Base-by-base conservation (phyloP, 2,888 invertebrate species). In the Oscheius onirici region DNA sequence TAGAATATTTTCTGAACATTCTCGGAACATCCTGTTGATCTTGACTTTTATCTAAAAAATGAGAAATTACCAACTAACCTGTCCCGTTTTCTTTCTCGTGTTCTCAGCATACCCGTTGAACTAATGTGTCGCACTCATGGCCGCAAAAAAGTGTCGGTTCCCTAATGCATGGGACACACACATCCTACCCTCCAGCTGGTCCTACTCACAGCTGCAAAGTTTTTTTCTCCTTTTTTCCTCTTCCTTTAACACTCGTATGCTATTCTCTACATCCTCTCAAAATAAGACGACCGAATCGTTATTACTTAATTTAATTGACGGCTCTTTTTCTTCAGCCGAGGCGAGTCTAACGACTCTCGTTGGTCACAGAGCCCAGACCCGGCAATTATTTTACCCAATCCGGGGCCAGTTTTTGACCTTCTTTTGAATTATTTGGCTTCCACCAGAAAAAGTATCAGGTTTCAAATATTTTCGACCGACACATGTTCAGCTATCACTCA, bases 61-160 rank as follows among this genome's bases (percentile, higher is more conserved):
- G 34, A 6, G 34, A 34, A 8, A 34, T 6, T 34, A 6, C 34
- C 34, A 8, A 34, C 3, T 34, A 8, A 34, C 34, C 34, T 34
- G 34, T 34, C 34, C 8, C 8, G 34, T 34, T 34, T 8, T 34
- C 34, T 34, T 3, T 34, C 34, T 8, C 34, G 34, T 8, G 34
- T 34, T 8, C 34, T 34, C 34, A 6, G n/a, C n/a, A 60, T 20
- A 46, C n/a, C 17, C 63, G 49, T n/a, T 8, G 26, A 63, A 63
- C 63, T 63, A 63, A 63, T 63, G 63, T 49, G 49, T 63, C 49
- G 63, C 63, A 49, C 63, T 34, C 63, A 46, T 20, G 15, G 43
- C 13, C 34, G n/a, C n/a, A 34, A 60, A 60, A 60, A 58, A 60
- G 60, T 26, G 41, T 41, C 49, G 49, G 20, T 22, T 20, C 43